Evolutionary conservation across 2,888 invertebrate genomes (phyloP).

Genomic region (Thymelicus lineola): DNA sequence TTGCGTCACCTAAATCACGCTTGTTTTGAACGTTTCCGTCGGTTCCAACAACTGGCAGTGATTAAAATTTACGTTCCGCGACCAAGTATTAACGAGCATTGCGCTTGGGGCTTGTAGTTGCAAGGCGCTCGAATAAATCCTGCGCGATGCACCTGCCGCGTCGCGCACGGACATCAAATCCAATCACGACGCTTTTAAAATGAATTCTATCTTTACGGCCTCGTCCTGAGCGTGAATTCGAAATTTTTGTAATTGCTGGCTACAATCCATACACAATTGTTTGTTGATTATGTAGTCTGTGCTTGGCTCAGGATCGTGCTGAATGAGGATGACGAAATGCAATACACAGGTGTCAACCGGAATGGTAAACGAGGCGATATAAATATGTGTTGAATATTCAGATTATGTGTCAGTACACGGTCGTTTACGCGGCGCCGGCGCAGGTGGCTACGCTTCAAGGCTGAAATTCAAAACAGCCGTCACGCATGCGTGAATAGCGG

Average conservation of each 20-base stretch:
- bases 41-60: conserved; percentile 81
- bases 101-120: conserved; percentile 69
- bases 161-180: conserved; percentile 43
- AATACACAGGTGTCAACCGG: conserved; percentile 77
- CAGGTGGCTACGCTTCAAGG: conserved; percentile 86
- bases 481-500: conserved; percentile 80
- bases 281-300: no score
- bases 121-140: conserved; percentile 80
- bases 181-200: conserved; percentile 49
- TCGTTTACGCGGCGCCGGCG: conserved; percentile 87
- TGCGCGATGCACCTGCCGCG: conserved; percentile 79
- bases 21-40: conserved; percentile 79
- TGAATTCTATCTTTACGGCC: not conserved
- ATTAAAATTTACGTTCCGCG: conserved; percentile 83
- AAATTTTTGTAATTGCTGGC: no score
- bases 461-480: conserved; percentile 85
- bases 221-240: no score
- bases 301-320: conserved; percentile 40
- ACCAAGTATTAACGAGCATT: conserved; percentile 82
- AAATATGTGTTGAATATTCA: conserved; percentile 84
- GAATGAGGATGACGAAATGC: conserved; percentile 61
- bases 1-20: conserved; percentile 77
- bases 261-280: no score
- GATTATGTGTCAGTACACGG: conserved; percentile 82
- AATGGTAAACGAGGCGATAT: conserved; percentile 77